A percentile compares a stretch with the other conserved stretches of the same genome.
Evolutionary conservation across 2,888 invertebrate genomes (phyloP).

Genomic region (Rhodophaea formosa): DNA sequence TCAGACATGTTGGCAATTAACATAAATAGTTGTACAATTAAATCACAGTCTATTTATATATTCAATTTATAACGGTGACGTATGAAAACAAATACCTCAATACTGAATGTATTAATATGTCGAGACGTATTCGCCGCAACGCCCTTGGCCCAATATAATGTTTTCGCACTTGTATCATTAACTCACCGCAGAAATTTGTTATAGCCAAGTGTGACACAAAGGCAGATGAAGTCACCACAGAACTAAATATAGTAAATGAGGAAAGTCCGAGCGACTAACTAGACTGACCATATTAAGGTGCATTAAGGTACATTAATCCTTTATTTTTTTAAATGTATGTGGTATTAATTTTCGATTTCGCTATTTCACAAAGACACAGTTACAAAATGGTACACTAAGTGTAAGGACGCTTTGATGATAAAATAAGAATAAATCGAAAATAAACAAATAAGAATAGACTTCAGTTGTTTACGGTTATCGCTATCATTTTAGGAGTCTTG

Average conservation of each 20-base stretch:
- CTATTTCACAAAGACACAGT: not conserved
- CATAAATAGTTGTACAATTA: not conserved
- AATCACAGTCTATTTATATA: not conserved
- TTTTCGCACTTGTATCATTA: conserved; percentile 22
- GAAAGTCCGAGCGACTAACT: conserved; percentile 11
- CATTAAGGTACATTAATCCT: too few relatives aligned
- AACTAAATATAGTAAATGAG: conserved; percentile 24
- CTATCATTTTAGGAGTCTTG: too few relatives aligned
- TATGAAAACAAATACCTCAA: not conserved
- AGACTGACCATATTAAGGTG: conserved; percentile 8
- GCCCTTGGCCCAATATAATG: conserved; percentile 24
- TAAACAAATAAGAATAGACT: too few relatives aligned
- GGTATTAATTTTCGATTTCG: too few relatives aligned
- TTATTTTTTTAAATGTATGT: too few relatives aligned
- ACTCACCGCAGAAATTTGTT: conserved; percentile 19
- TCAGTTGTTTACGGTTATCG: too few relatives aligned
- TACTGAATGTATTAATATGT: not conserved
- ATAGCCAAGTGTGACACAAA: conserved; percentile 17
- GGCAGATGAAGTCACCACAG: conserved; percentile 12
- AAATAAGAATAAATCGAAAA: too few relatives aligned
- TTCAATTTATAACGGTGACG: not conserved
- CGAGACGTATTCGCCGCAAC: conserved; percentile 11
- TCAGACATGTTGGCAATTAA: not conserved
- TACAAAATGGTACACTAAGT: conserved; percentile 21
- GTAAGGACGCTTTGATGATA: too few relatives aligned